Base-by-base conservation (phyloP, 2,797 vertebrate genomes). In the Gymnocypris eckloni region DNA sequence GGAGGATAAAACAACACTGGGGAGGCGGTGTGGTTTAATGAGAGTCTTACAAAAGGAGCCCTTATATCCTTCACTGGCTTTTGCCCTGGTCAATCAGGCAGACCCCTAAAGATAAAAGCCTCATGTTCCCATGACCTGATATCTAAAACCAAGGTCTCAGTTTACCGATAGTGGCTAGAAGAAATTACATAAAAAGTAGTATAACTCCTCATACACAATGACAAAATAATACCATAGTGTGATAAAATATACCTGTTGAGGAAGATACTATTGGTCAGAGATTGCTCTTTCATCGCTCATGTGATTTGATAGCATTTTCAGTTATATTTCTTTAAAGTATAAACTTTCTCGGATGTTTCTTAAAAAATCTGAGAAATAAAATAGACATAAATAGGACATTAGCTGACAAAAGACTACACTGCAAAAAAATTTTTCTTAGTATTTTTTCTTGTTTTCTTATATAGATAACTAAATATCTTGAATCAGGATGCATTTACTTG, bases 1-100 rank as follows among this genome's bases (percentile, higher is more conserved):
- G 78, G 45, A 84, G 79, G 67, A 86, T 20, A 48, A 59, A 86
- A 79, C 84, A 67, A 64, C 79, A 72, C 37, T 13, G 56, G 48
- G 75, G 48, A 86, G 80, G 76, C 50, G 50, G 83, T 87, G 87
- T 82, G 79, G 64, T 89, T 89, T 86, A 83, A 87, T 85, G 79
- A 59, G 80, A 59, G 20, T 82, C 66, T 33, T 7, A 86, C 79
- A 86, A 87, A 87, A 79, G 79, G 28, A 59, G 86, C 79, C 69
- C 82, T 87, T 82, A 87, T 84, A 73, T 83, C 71, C 22, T 83
- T 77, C 39, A 39, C 33, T 54, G 33, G 70, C 48, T 80, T 76
- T 69, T 79, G 45, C 37, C 39, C 33, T 86, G 45, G 56, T 71
- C 48, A 73, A 50, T 82, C 76, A 82, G 15, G 52, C 79, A 69